Evolutionary conservation across 2,113 vertebrate species (phyloP).

Genomic region (Anarrhichthys ocellatus): DNA sequence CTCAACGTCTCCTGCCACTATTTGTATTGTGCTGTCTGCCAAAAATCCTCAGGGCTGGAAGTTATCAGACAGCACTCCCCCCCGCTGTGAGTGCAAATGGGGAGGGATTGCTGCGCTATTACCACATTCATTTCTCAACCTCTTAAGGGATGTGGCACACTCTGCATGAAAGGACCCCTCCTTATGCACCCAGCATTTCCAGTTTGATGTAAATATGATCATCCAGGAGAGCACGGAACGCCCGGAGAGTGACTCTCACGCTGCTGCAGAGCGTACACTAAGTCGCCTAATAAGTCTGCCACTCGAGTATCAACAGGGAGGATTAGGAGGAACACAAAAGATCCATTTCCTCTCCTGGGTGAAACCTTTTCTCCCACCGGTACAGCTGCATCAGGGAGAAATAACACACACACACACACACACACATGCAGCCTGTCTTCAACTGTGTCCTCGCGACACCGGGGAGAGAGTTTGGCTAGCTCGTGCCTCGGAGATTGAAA

Average conservation of each 20-base stretch:
- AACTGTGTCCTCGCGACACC: constrained; percentile 31
- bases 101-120: constrained; percentile 29
- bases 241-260: constrained; percentile 30
- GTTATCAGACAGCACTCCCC: constrained; percentile 14
- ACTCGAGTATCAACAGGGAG: constrained; percentile 51
- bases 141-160: constrained; percentile 28
- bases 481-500: constrained; percentile 1
- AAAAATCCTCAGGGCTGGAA: constrained; percentile 32
- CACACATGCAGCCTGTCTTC: constrained; percentile 28
- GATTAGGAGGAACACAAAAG: constrained; percentile 61
- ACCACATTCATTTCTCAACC: constrained; percentile 32
- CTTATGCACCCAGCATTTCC: constrained; percentile 4
- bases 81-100: constrained; percentile 41
- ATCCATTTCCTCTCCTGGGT: constrained; percentile 57
- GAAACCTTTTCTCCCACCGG: constrained; percentile 29
- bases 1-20: constrained; percentile 8
- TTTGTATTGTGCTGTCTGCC: constrained; percentile 13
- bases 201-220: constrained; percentile 43
- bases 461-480: constrained; percentile 24
- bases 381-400: constrained; percentile 30
- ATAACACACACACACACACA: constrained; percentile 4
- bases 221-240: constrained; percentile 23
- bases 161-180: constrained; percentile 35
- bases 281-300: constrained; percentile 56
- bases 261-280: constrained; percentile 24